Evolutionary conservation across 2,888 invertebrate genomes (phyloP), one percentile per base, ranked within the genome.

Genomic region (Thecocarcelia acutangulata): DNA sequence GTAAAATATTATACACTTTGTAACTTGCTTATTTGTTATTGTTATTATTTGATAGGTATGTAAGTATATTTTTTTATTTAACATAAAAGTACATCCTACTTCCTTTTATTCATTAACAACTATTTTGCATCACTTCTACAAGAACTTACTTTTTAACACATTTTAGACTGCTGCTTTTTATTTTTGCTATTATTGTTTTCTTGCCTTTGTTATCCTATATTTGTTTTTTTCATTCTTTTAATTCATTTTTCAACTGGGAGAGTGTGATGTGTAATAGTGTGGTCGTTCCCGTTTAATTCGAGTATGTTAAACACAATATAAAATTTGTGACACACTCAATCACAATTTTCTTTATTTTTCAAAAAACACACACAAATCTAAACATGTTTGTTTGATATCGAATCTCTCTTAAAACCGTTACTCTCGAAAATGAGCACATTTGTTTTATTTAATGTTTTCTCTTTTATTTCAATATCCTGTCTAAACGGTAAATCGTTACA

Each of bases 241-340:
- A 68, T 42, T 74, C 56, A 56, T 70, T 72, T 68, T 54, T 63
- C 63, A 17, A 37, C 40, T 33, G 63, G 24, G 66, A 77, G 52
- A 61, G 76, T 56, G 44, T 58, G 54, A 48, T 81, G 50, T 77
- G 63, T 68, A 69, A 68, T 52, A 48, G 77, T 73, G 68, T 74
- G 69, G 72, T 46, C 72, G 72, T 75, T 33, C 70, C 76, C 48
- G 77, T 80, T 76, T 66, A 76, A 56, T 61, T 74, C 70, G 64
- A 83, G 84, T 84, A 84, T 85, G 84, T 80, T 83, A 80, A 83
- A 54, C 80, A 46, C 24, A 33, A 74, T 75, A 69, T 64, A 54
- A 21, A 21, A 69, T 64, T 54, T 69, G 77, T 68, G 74, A 59
- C 59, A 78, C 74, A 78, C 74, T 82, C 82, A 82, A 78, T 82